Percentiles rank a stretch among this genome's conserved stretches.
These are phyloP conservation scores for Agraylea sexmaculata DNA, from an alignment of 1,140 invertebrate species.

Conservation along the genomic window DNA sequence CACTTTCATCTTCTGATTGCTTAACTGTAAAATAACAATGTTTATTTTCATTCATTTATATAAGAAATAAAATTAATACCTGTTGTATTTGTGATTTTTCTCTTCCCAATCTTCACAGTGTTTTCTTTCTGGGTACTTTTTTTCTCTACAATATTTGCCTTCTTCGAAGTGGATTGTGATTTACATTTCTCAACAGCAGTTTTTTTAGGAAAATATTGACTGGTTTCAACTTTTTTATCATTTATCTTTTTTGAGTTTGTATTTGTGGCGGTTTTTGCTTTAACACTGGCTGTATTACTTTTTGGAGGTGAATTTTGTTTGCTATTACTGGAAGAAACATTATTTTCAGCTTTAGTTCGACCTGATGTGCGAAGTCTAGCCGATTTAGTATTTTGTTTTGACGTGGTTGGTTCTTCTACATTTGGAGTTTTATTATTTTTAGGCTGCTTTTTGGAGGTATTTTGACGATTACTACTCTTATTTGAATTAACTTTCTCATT, in stretches of 20 bases:
- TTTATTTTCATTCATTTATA: too few relatives aligned
- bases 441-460: slow-evolving; percentile 19
- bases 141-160: slow-evolving; percentile 28
- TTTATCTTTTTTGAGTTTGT: slow-evolving; percentile 17
- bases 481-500: slow-evolving; percentile 16
- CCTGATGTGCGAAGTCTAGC: slow-evolving; percentile 7
- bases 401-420: slow-evolving; percentile 9
- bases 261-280: slow-evolving; percentile 31
- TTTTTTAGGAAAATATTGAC: too few relatives aligned
- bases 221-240: slow-evolving; percentile 22
- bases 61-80: too few relatives aligned
- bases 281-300: not conserved
- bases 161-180: too few relatives aligned
- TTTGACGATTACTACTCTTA: slow-evolving; percentile 18
- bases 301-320: slow-evolving; percentile 9
- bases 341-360: slow-evolving; percentile 11
- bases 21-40: too few relatives aligned
- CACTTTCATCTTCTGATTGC: slow-evolving; percentile 39
- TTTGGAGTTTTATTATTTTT: slow-evolving; percentile 11
- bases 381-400: not conserved
- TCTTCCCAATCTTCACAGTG: slow-evolving; percentile 35
- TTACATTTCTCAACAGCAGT: too few relatives aligned
- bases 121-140: slow-evolving; percentile 22
- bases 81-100: too few relatives aligned
- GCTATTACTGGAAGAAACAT: slow-evolving; percentile 10